Evolutionary conservation across 1,140 invertebrate genomes (phyloP), one percentile per base, ranked within the genome.

Genomic region (Drosophila funebris): DNA sequence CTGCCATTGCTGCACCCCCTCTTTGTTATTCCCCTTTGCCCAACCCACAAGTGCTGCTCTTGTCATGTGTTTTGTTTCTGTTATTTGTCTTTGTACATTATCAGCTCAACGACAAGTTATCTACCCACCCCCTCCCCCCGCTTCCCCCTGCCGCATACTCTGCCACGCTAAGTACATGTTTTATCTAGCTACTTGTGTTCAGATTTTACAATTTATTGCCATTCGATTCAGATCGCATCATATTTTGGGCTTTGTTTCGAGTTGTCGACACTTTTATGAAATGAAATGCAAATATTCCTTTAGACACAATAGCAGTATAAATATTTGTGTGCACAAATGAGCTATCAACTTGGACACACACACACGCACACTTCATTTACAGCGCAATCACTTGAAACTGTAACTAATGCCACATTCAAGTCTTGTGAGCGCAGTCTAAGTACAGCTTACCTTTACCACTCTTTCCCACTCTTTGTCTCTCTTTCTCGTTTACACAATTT

Each of bases 261-360:
- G 44, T 24, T 29, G 37, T 39, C 41, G 50, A 72, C 44, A 80
- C 67, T 85, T 67, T 73, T 66, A 61, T 63, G 54, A 84, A 85
- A 84, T 85, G 41, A 84, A 84, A 85, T 67, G 61, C 73, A 84
- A 84, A 84, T 80, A 84, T 84, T 82, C 61, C n/a, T 46, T 58
- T 46, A 73, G 61, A 61, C 57, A 73, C 63, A 62, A 67, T 61
- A 56, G 37, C 44, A 39, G 50, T 58, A 68, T 60, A 85, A 85
- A 85, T 84, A 76, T 80, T 84, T 80, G 79, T 56, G 41, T 57
- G 57, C 18, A 46, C 62, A 85, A 80, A 76, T 62, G 68, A 76
- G 48, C 54, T 48, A 56, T 67, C 72, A 41, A 33, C 31, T 14
- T 33, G 16, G 9, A 46, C 41, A 46, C 13, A 61, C 43, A 46